Evolutionary conservation across 64 coral and sea anemone species (phyloP).

Genomic region (Montipora capricornis): DNA sequence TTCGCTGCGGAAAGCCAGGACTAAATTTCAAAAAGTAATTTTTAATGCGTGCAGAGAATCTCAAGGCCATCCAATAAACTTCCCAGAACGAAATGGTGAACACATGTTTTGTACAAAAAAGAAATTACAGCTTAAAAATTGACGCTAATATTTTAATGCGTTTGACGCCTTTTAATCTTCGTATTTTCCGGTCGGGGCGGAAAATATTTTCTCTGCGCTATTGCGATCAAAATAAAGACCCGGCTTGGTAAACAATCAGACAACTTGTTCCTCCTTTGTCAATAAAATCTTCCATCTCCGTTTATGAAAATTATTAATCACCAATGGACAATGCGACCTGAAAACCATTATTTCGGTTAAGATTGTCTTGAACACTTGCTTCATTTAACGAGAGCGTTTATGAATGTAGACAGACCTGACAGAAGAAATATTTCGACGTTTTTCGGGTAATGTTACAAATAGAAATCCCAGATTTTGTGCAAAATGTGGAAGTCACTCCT

Average conservation of each 20-base stretch:
- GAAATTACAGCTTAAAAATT: not conserved
- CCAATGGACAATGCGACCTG: not conserved
- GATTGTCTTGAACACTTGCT: not conserved
- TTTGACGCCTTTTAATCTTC: conserved; percentile 25
- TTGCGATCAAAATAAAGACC: conserved; percentile 34
- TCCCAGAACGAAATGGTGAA: not conserved
- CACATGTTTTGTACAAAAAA: not conserved
- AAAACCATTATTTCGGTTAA: not conserved
- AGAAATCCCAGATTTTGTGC: not conserved
- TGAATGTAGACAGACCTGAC: not conserved
- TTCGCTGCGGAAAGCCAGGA: not conserved
- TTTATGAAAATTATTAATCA: not conserved
- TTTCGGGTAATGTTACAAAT: not conserved
- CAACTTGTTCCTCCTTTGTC: not conserved
- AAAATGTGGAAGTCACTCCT: not conserved
- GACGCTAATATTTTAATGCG: not conserved
- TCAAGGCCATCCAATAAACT: not conserved
- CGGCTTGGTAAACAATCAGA: conserved; percentile 37
- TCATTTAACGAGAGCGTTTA: not conserved
- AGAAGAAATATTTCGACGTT: not conserved
- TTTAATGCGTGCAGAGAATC: not conserved
- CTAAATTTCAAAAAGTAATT: not conserved
- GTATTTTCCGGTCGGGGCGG: conserved; percentile 1
- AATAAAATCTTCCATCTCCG: conserved; percentile 14
- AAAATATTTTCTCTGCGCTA: not conserved